phyloP scores from a whole-genome alignment of 2,113 vertebrate species.

The Poeciliopsis prolifica region DNA sequence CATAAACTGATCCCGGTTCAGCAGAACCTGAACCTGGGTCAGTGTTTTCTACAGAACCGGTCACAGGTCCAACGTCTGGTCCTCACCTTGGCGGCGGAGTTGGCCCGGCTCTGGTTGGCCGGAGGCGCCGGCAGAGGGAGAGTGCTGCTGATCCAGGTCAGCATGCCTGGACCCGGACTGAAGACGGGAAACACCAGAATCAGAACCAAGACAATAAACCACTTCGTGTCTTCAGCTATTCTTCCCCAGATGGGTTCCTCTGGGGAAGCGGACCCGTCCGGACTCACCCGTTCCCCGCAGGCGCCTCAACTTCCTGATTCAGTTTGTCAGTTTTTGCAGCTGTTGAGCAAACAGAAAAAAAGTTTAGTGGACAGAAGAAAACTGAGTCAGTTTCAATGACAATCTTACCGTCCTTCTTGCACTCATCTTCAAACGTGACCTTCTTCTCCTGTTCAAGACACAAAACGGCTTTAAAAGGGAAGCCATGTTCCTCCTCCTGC shows the following conservation, averaged over 20 bases:
- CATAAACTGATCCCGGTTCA: not conserved
- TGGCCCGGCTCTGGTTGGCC: conserved; percentile 31
- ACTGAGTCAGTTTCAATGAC: rapidly evolving
- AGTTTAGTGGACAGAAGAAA: not conserved
- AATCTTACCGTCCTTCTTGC: conserved; percentile 49
- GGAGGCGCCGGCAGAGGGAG: conserved; percentile 68
- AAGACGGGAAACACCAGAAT: not conserved
- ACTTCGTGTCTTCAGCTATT: not conserved
- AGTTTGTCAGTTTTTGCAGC: conserved; percentile 45
- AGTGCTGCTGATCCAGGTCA: conserved; percentile 73
- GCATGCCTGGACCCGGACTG: conserved; percentile 27
- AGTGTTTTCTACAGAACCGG: not conserved
- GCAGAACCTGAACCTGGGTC: not conserved
- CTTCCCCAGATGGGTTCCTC: not conserved
- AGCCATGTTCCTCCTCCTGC: not conserved
- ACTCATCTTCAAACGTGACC: conserved; percentile 63
- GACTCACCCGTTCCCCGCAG: conserved; percentile 63
- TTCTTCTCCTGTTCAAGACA: conserved; percentile 69
- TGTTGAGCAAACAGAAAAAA: conserved; percentile 7
- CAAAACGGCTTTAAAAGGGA: not conserved
- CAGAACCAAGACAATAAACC: not conserved
- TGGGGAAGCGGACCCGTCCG: not conserved
- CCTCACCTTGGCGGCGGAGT: conserved; percentile 53
- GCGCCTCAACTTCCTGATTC: conserved; percentile 28
- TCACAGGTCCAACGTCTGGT: too few relatives aligned